Conservation (phyloP, 2,113 vertebrate species). For the Ciconia maguari region DNA sequence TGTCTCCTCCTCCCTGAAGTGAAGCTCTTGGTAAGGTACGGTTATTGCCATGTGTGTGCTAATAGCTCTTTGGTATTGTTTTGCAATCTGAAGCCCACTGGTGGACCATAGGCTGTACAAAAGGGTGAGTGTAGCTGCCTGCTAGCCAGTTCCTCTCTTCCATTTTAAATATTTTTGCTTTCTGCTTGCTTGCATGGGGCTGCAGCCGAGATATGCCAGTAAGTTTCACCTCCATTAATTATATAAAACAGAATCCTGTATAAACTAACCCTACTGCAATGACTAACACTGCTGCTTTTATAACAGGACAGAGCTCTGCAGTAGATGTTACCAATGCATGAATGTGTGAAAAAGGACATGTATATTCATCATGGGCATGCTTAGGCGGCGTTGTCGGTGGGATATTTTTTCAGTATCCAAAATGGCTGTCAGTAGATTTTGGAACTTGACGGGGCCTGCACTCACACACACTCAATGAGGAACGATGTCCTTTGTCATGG, state of each 20-base stretch:
- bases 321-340: constrained; percentile 70
- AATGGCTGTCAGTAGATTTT: background rate
- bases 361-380: constrained; percentile 69
- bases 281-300: constrained; percentile 75
- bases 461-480: background rate
- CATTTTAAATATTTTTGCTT: constrained; percentile 81
- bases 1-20: constrained; percentile 44
- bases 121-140: constrained; percentile 99
- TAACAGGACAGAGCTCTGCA: constrained; percentile 64
- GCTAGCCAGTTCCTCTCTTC: constrained; percentile 85
- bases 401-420: background rate
- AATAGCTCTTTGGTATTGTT: constrained; percentile 99
- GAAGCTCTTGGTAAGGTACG: constrained; percentile 65
- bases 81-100: constrained; percentile 99
- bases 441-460: background rate
- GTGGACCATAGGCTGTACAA: constrained; percentile 99
- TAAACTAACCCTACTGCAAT: constrained; percentile 74
- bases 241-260: constrained; percentile 40
- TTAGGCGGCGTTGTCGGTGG: background rate
- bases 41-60: constrained; percentile 83
- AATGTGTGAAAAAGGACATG: constrained; percentile 30
- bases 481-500: background rate
- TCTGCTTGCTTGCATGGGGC: constrained; percentile 99
- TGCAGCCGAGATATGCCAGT: constrained; percentile 79
- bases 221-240: constrained; percentile 78